Evolutionary conservation across 2,888 invertebrate species (phyloP), one percentile per base, ranked within the genome.

Genomic region (Strigamia transsilvanica): DNA sequence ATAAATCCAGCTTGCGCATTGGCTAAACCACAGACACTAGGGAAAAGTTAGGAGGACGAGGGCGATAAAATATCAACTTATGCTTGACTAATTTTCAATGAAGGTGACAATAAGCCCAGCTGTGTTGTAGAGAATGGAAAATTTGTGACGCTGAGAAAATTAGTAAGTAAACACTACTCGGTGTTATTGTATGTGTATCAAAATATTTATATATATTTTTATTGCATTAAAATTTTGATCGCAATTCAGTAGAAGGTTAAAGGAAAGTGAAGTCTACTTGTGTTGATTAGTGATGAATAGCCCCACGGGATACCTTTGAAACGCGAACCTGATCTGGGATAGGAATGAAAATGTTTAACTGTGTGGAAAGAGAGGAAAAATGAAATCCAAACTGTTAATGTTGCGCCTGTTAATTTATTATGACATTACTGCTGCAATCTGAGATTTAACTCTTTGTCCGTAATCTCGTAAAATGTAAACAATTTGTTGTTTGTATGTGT

Each of bases 281-380:
- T 66, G 61, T 66, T 66, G 61, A 66, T 66, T 66, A 66, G 61
- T 66, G 61, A 66, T 66, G 21, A 66, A 66, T 66, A 23, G 61
- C 61, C 12, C 61, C 7, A 66, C 6, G 61, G 61, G 61, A 18
- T 10, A 23, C 12, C 23, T 66, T 66, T 66, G 61, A 66, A 15
- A 18, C 21, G 21, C 61, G 61, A 66, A 66, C 61, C 61, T 66
- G 61, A 66, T 66, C 61, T 2, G 61, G 21, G 61, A 66, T 23
- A 7, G 61, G 21, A 23, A 21, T 66, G 61, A 66, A 66, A 66
- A 66, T 66, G 61, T 23, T 66, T 18, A 66, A 66, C 61, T 23
- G 61, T 18, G 61, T 66, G 61, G 61, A 66, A 66, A 21, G 61
- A 15, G 13, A 46, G n/a, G 46, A n/a, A 12, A 66, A 66, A 21